Percentiles rank a stretch among this genome's conserved stretches.
Evolutionary conservation across 2,888 invertebrate genomes (phyloP).

Genomic region (Herminia tarsipennalis): DNA sequence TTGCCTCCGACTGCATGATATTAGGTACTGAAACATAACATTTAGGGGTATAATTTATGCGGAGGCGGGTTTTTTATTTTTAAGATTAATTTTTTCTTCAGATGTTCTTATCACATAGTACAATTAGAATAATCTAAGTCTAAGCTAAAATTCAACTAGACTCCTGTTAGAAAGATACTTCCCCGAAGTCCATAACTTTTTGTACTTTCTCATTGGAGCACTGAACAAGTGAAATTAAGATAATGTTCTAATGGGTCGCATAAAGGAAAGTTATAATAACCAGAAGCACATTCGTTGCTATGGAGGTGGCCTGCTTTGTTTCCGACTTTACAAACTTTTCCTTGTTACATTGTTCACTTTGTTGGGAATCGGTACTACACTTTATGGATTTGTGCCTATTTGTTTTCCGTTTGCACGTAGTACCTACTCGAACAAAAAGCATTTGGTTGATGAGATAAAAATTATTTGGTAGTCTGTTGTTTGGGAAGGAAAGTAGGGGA

Average conservation of each 20-base stretch:
- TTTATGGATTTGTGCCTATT: slow-evolving; percentile 62
- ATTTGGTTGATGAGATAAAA: slow-evolving; percentile 59
- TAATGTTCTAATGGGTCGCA: slow-evolving; percentile 57
- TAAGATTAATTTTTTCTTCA: too few species aligned
- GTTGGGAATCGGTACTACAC: slow-evolving; percentile 58
- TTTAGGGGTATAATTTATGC: too few species aligned
- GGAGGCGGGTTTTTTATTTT: too few species aligned
- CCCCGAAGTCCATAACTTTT: slow-evolving; percentile 28
- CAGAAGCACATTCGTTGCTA: slow-evolving; percentile 62
- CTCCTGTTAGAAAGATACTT: slow-evolving; percentile 14
- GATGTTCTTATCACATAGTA: too few species aligned
- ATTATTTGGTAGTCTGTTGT: slow-evolving; percentile 38
- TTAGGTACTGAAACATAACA: too few species aligned
- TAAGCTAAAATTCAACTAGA: slow-evolving; percentile 14
- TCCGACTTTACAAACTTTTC: slow-evolving; percentile 65
- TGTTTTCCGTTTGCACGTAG: slow-evolving; percentile 54
- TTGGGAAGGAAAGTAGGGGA: slow-evolving; percentile 10
- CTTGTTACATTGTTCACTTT: slow-evolving; percentile 63
- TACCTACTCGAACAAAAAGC: slow-evolving; percentile 50
- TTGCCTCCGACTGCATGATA: too few species aligned
- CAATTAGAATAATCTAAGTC: too few species aligned
- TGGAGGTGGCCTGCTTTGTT: slow-evolving; percentile 69
- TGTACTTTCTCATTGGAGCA: slow-evolving; percentile 41
- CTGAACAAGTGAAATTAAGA: slow-evolving; percentile 50
- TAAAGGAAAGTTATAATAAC: slow-evolving; percentile 62